Base-by-base conservation (phyloP, 2,888 invertebrate species). In the Stomorhina lunata region DNA sequence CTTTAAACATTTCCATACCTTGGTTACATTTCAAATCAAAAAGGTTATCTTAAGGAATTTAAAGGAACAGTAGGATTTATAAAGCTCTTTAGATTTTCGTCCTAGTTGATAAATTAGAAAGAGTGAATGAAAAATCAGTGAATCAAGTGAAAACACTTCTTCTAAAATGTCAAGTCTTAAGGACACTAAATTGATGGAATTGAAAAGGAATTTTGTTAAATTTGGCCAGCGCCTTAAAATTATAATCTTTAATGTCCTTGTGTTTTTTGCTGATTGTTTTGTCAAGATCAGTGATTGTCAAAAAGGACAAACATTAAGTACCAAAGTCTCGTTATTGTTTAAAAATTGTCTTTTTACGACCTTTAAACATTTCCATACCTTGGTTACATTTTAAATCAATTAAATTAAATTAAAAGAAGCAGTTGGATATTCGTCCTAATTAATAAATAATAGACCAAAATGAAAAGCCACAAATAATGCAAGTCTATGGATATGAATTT, bases 301-400 rank as follows among this genome's bases (percentile, higher is more conserved):
- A 87, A 88, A 85, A 88, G 88, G 90, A 90, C 90, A 85, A 69
- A 91, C 69, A 91, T 43, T 66, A 87, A 87, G 73, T 72, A 2
- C 86, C 87, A 87, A 86, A 86, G 85, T 85, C 87, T 90, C 88
- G 88, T 89, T 89, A 88, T 87, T 88, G 87, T 85, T 87, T 85
- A 84, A 84, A 85, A 84, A 34, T 29, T 76, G 69, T 22, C 84
- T 59, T 45, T 81, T 40, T 12, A 32, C 66, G 55, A 86, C 86
- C 81, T 85, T 85, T 84, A 71, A 86, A 84, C 87, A 88, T 87
- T 87, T 89, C 88, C 89, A 89, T 87, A 85, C 87, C 84, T 88
- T 88, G 86, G 87, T 85, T 43, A 90, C 89, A 90, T 65, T 73
- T 4, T 2, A 10, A 50, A 73, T 43, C 17, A 55, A n/a, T 20